Percentiles rank a stretch among this genome's conserved stretches.
phyloP scores from a whole-genome alignment of 1,140 invertebrate species.

The Drosophila oshimai region DNA sequence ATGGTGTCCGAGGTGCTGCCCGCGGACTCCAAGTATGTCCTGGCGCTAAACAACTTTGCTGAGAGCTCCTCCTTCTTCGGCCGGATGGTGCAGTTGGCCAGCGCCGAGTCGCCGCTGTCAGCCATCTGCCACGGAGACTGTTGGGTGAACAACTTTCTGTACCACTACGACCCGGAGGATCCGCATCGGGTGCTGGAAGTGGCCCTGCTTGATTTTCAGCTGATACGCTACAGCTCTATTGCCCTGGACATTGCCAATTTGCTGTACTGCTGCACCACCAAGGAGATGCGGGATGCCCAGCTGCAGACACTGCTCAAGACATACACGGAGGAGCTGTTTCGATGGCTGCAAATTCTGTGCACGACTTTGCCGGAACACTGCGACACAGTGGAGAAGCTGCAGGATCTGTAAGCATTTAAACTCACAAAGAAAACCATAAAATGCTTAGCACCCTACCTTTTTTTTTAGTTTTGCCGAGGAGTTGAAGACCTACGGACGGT shows the following conservation, averaged over 20 bases:
- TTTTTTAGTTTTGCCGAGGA: slow-evolving; percentile 85
- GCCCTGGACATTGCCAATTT: slow-evolving; percentile 87
- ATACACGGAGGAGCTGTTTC: slow-evolving; percentile 83
- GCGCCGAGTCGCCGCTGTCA: slow-evolving; percentile 85
- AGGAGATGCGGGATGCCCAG: slow-evolving; percentile 85
- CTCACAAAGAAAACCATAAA: too few species aligned
- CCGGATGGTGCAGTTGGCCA: slow-evolving; percentile 87
- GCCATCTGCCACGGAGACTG: slow-evolving; percentile 90
- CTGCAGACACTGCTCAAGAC: slow-evolving; percentile 85
- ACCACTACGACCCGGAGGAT: slow-evolving; percentile 83
- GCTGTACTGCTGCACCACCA: slow-evolving; percentile 87
- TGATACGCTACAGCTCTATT: slow-evolving; percentile 87
- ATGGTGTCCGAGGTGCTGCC: slow-evolving; percentile 86
- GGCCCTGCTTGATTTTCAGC: slow-evolving; percentile 88
- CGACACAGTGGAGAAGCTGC: slow-evolving; percentile 83
- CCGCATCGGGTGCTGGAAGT: slow-evolving; percentile 79
- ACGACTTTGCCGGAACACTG: slow-evolving; percentile 77
- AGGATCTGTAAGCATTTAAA: slow-evolving; percentile 85
- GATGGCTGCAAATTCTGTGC: slow-evolving; percentile 83
- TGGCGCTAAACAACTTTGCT: slow-evolving; percentile 85
- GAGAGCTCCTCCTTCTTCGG: slow-evolving; percentile 87
- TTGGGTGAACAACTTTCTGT: slow-evolving; percentile 90
- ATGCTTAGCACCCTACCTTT: too few species aligned
- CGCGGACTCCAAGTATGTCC: slow-evolving; percentile 84
- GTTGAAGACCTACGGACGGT: slow-evolving; percentile 86